Percentiles rank a stretch among this genome's conserved stretches.
phyloP scores from a whole-genome alignment of 2,888 invertebrate species.

The Athalia cordata region DNA sequence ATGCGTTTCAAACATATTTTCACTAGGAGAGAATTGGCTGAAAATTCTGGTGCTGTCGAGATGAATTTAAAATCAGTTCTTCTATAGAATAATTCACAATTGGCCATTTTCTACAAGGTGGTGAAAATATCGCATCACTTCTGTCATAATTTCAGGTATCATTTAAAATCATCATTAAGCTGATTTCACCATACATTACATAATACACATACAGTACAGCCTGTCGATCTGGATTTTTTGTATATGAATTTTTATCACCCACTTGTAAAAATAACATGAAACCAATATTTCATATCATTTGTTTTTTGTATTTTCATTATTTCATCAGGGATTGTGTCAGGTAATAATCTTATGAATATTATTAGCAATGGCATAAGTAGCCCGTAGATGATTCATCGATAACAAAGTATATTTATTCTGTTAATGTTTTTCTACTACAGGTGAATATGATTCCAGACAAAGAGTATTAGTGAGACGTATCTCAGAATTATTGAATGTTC shows the following conservation, averaged over 20 bases:
- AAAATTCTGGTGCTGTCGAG: neutral
- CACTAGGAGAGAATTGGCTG: constrained; percentile 12
- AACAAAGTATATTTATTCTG: constrained; percentile 10
- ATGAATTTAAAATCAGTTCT: constrained; percentile 8
- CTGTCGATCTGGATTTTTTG: no score
- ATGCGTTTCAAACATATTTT: constrained; percentile 11
- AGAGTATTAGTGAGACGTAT: constrained; percentile 77
- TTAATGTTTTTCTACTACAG: constrained; percentile 68
- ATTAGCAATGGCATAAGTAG: constrained; percentile 20
- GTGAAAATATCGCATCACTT: neutral
- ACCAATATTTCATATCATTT: constrained; percentile 29
- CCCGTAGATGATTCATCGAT: neutral
- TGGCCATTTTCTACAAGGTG: neutral
- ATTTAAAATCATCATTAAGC: neutral
- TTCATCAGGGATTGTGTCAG: constrained; percentile 54
- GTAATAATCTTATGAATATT: constrained; percentile 50
- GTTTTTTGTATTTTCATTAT: constrained; percentile 39
- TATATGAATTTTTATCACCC: no score
- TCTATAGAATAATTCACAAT: neutral
- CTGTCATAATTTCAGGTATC: constrained; percentile 7
- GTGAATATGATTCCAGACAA: constrained; percentile 79
- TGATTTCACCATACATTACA: neutral
- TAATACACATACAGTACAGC: no score
- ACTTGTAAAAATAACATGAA: neutral
- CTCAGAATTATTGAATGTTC: constrained; percentile 75